phyloP scores from a whole-genome alignment of 2,888 invertebrate genomes.

The Mythimna impura region DNA sequence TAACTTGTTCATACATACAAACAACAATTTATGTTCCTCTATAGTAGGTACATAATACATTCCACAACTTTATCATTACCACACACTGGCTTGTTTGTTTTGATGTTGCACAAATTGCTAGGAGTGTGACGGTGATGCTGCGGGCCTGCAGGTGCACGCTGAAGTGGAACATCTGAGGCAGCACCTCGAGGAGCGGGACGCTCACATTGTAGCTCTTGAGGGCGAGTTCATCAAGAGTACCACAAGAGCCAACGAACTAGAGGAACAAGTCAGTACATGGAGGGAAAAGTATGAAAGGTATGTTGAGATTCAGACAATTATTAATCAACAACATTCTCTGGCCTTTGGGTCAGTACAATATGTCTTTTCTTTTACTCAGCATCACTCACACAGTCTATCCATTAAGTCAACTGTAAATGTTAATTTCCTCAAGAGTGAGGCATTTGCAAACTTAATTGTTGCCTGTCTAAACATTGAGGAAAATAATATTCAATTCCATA shows the following conservation, averaged over 20 bases:
- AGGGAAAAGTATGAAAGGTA: slow-evolving; percentile 97
- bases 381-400: neutral
- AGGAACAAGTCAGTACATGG: slow-evolving; percentile 96
- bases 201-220: slow-evolving; percentile 96
- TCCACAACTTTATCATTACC: slow-evolving; percentile 36
- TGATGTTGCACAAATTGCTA: slow-evolving; percentile 80
- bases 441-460: neutral
- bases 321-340: neutral
- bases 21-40: slow-evolving; percentile 55
- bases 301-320: neutral
- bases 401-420: neutral
- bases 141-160: slow-evolving; percentile 93
- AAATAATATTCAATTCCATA: neutral
- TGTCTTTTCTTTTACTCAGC: neutral
- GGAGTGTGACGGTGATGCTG: slow-evolving; percentile 84
- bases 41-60: slow-evolving; percentile 43
- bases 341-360: neutral
- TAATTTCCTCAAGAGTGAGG: neutral
- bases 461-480: neutral
- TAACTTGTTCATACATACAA: neutral
- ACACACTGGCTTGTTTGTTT: slow-evolving; percentile 78
- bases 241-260: slow-evolving; percentile 94
- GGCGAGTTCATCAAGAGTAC: slow-evolving; percentile 95
- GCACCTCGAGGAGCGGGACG: slow-evolving; percentile 94
- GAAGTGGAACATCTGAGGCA: slow-evolving; percentile 97